These are phyloP conservation scores for Agonopterix arenella DNA, from an alignment of 2,888 invertebrate species.

Conservation along the genomic window DNA sequence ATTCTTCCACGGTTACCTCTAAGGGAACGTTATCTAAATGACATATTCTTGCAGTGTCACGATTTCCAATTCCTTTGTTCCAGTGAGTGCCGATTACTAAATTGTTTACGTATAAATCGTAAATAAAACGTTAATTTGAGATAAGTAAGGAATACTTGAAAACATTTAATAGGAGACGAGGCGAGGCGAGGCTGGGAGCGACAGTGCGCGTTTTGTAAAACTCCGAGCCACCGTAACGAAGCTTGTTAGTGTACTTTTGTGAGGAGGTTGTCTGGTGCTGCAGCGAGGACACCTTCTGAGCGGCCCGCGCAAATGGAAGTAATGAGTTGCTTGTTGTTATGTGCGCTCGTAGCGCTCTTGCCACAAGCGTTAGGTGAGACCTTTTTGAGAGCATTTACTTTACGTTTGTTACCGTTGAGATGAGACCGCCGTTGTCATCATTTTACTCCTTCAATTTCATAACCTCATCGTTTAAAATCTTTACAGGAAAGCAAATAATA, in stretches of 20 bases:
- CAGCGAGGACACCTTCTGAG: conserved; percentile 49
- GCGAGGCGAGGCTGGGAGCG: conserved; percentile 24
- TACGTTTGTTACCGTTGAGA: conserved; percentile 6
- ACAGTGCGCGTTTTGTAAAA: conserved; percentile 47
- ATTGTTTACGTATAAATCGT: conserved; percentile 1
- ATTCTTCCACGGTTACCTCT: neutral
- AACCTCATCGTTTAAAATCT: no score
- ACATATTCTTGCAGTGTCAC: neutral
- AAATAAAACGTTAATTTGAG: conserved; percentile 4
- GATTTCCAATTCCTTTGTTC: neutral
- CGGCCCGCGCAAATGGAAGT: conserved; percentile 54
- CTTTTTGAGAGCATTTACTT: conserved; percentile 21
- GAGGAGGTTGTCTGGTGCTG: conserved; percentile 55
- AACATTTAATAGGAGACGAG: conserved; percentile 40
- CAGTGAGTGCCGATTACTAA: neutral
- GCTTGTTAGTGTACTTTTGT: conserved; percentile 67
- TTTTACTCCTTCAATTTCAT: no score
- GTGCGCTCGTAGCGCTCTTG: conserved; percentile 38
- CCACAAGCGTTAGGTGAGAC: conserved; percentile 50
- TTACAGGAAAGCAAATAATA: no score
- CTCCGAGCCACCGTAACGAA: conserved; percentile 53
- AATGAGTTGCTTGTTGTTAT: conserved; percentile 64
- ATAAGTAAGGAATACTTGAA: conserved; percentile 34
- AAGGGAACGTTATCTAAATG: neutral
- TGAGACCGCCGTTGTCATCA: no score